Base-by-base conservation (phyloP, 2,113 vertebrate species). In the Nibea coibor region DNA sequence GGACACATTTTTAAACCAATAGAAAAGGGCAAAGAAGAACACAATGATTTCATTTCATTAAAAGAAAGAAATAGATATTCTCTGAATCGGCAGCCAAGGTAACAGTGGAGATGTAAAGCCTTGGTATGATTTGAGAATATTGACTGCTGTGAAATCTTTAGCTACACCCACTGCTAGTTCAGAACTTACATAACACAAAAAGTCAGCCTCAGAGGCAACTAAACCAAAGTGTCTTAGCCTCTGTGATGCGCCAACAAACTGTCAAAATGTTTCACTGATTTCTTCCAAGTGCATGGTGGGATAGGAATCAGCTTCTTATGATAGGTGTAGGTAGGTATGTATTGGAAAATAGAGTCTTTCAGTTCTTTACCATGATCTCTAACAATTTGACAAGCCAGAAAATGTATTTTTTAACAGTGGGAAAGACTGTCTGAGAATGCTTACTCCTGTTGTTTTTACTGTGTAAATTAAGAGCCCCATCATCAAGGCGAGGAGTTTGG, bases 221-320 rank as follows among this genome's bases (percentile, higher is more conserved):
- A 26, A 72, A 65, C 24, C 42, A 80, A 82, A 70, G 45, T 31
- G 75, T 81, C 62, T 82, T 61, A 73, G 80, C 42, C 19, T 66
- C 26, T 2, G 14, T 64, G 74, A 66, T 65, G 39, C 54, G 64
- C 20, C 14, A 6, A 10, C 12, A 62, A 84, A 64, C 47, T 68
- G 17, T 61, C 22, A 35, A 28, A 72, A 69, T 62, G 47, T 77
- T 66, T 45, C 57, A 58, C 35, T 51, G 7, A 35, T 80, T 68
- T 57, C 16, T 56, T 43, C 42, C 65, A 53, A 72, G 56, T 65
- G 65, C 77, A 81, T 83, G 51, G 54, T 73, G 57, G 66, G 75
- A 82, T 56, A 43, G 6, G 22, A 59, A 16, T 79, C 39, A 39
- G 53, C 57, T 59, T 22, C 45, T 35, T 35, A 35, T 35, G 35